Base-by-base conservation (phyloP, 2,797 vertebrate species). In the Peromyscus melanophrys region DNA sequence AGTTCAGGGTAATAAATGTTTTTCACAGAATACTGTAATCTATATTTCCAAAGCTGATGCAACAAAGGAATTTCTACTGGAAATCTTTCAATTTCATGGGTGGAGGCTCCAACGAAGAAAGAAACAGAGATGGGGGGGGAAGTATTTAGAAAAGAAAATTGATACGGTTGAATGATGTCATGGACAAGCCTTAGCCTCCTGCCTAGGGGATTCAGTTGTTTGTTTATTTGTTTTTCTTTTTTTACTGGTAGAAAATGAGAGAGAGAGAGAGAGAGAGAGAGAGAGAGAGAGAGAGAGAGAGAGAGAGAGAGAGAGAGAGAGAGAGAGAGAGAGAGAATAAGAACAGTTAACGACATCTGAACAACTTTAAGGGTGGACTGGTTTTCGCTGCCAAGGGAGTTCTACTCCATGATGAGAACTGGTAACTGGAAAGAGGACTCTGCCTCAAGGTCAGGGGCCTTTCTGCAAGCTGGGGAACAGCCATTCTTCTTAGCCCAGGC, bases 1-100 rank as follows among this genome's bases (percentile, higher is more conserved):
- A 98, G 98, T 98, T 99, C 98, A 98, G 98, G 97, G 98, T 99
- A 99, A 99, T 99, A 99, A 99, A 99, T 99, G 98, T 98, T 99
- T 98, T 99, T 98, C 98, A 98, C 98, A 98, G 98, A 98, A 98
- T 98, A 98, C 98, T 98, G 98, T 99, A 98, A 99, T 99, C 98
- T 97, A 98, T 99, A 98, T 99, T 99, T 99, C 98, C 98, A 98
- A 98, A 98, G 98, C 98, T 98, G 98, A 98, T 98, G 98, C 98
- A 98, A 98, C 98, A 98, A 98, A 98, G 98, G 98, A 98, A 98
- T 98, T 99, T 98, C 98, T 98, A 92, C 98, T 94, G 98, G 98
- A 98, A 98, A 98, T 98, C 98, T 98, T 99, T 98, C 98, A 98
- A 98, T 98, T 99, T 98, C 98, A 98, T 98, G 98, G 98, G 98